Conservation (phyloP, 2,113 vertebrate species). For the Falcunculus frontatus region DNA sequence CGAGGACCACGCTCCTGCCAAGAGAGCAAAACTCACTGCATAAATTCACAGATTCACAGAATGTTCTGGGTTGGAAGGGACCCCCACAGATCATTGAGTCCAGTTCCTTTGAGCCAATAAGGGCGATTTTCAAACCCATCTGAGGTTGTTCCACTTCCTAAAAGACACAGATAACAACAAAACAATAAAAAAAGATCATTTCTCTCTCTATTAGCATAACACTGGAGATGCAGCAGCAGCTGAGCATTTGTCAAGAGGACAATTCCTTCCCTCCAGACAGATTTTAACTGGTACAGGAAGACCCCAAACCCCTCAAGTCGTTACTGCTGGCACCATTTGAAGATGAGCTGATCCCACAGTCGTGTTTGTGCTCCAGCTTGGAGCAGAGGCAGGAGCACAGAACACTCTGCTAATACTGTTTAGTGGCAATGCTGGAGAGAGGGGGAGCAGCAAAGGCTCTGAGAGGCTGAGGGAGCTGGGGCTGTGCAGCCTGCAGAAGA, state of each 20-base stretch:
- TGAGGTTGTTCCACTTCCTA: not conserved
- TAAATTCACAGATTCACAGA: not conserved
- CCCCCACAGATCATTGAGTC: not conserved
- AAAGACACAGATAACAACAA: not conserved
- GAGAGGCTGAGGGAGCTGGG: not conserved
- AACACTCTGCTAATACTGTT: not conserved
- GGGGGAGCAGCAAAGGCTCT: not conserved
- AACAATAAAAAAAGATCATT: not conserved
- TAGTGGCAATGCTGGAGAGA: not conserved
- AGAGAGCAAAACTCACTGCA: not conserved
- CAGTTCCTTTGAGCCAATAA: not conserved
- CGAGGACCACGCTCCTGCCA: not conserved
- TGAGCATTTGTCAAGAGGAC: not conserved
- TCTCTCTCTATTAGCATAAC: not conserved
- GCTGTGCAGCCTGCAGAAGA: not conserved
- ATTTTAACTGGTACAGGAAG: not conserved
- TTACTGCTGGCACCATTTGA: not conserved
- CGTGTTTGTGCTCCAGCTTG: not conserved
- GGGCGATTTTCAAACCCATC: not conserved
- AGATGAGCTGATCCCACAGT: not conserved
- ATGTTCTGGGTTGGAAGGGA: not conserved
- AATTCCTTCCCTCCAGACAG: not conserved
- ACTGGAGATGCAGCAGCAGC: not conserved
- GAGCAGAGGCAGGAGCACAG: not conserved
- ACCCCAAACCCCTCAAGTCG: not conserved